Base-by-base conservation (phyloP, 2,797 vertebrate genomes). In the Bucorvus abyssinicus region DNA sequence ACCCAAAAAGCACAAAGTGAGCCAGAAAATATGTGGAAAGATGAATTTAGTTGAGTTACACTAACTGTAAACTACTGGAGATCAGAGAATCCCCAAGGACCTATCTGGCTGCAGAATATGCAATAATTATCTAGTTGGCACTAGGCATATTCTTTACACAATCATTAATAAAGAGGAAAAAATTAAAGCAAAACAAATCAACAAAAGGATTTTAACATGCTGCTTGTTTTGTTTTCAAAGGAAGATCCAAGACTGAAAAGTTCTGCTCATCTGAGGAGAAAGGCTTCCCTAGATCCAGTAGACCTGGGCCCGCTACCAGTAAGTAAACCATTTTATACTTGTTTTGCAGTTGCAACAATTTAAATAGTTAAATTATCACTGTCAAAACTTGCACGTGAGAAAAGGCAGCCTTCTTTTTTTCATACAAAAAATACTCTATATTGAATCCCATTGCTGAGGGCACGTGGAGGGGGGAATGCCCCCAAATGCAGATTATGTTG, bases 281-380 rank as follows among this genome's bases (percentile, higher is more conserved):
- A 97, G 95, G 87, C 97, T 65, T 98, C 98, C 19, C 97, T 99
- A 1, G 99, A 99, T 94, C 98, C 98, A 21, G 86, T 97, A 86
- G 99, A 99, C 71, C 98, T 99, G 7, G 99, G 99, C 38, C 98
- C 99, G 9, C 97, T 99, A 95, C 99, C 99, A 49, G 99, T 99
- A 98, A 98, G 98, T 95, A 59, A 87, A 81, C 15, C 0, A 3
- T 29, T 89, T 30, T 85, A 23, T 67, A 18, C 17, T 84, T 86
- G 40, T 52, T 81, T 52, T 50, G 34, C n/a, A 87, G 23, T 10
- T 53, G 13, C 16, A 79, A 6, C 7, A 55, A 10, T 63, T 52
- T 49, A 21, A 57, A 27, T 50, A 0, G n/a, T 77, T 69, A 27
- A 56, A 29, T 21, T 65, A 53, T 29, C 36, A 40, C 4, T 70